Evolutionary conservation across 2,113 vertebrate species (phyloP).

Genomic region (Poeciliopsis occidentalis): DNA sequence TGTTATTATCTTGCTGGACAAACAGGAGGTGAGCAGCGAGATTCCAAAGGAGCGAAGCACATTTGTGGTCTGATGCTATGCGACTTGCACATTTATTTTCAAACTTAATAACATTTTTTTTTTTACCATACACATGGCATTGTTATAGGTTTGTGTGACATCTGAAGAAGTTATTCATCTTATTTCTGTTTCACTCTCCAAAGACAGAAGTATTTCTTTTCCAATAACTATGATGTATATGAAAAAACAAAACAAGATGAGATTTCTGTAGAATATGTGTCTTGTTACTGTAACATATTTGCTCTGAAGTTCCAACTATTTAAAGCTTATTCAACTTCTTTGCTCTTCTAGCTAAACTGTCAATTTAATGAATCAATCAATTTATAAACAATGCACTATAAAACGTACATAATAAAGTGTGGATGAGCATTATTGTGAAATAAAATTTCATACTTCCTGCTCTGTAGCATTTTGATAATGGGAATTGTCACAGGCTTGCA

Average conservation of each 20-base stretch:
- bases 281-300: not conserved
- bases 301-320: not conserved
- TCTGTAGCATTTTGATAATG: conserved; percentile 56
- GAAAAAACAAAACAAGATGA: conserved; percentile 8
- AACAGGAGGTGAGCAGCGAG: conserved; percentile 44
- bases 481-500: conserved; percentile 62
- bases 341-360: not conserved
- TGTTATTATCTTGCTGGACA: conserved; percentile 59
- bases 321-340: not conserved
- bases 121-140: conserved; percentile 1
- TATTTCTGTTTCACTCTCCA: conserved; percentile 6
- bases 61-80: conserved; percentile 32
- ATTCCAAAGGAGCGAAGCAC: conserved; percentile 23
- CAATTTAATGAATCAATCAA: conserved; percentile 7
- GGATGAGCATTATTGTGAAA: conserved; percentile 36
- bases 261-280: not conserved
- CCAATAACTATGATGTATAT: conserved; percentile 23
- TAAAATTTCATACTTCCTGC: conserved; percentile 46
- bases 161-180: not conserved
- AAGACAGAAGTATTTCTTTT: not conserved
- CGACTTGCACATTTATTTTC: conserved; percentile 9
- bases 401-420: conserved; percentile 36
- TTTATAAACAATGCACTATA: conserved; percentile 13
- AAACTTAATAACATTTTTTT: conserved; percentile 41
- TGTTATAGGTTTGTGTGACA: conserved; percentile 15